Base-by-base conservation (phyloP, 2,797 vertebrate genomes). In the Streptopelia turtur region DNA sequence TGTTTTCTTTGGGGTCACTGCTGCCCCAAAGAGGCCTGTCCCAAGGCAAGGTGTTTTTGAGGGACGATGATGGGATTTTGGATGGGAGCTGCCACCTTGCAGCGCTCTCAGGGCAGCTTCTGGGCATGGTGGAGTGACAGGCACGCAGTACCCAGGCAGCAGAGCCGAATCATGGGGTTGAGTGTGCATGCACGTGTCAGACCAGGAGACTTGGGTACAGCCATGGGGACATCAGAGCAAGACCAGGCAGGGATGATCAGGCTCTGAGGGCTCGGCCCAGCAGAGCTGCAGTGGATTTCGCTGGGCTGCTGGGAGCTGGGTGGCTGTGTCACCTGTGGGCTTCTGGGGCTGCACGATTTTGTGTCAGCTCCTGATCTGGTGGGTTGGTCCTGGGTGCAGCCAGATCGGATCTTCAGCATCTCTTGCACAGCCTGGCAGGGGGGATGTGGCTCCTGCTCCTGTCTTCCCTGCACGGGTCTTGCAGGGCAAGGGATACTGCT, bases 111-210 rank as follows among this genome's bases (percentile, higher is more conserved):
- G 11, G 60, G 20, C 50, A 63, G 24, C 12, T 77, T 16, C 69
- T 75, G 43, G 76, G 52, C 43, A 3, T 1, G 1, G 10, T 22
- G 68, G 41, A 84, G 13, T 6, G 2, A 28, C 33, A 37, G 1
- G 2, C 21, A 66, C 0, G 1, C 3, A 9, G 30, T 23, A 7
- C 35, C 39, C 0, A 6, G 17, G 55, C 75, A 75, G 55, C 57
- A 82, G 70, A 76, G 55, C 11, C 0, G 0, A 66, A 35, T 39
- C 61, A 35, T 1, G 21, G 31, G 28, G 7, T 43, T 16, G 8
- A 33, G 16, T 6, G 7, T 1, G 0, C 0, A 2, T 77, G 39
- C 2, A 20, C 52, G 17, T 30, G 23, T 30, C 0, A 1, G 64
- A 41, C 16, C 6, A 59, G 57, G 21, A 90, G 64, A 33, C 27